Base-by-base conservation (phyloP, 2,888 invertebrate genomes). In the Caenorhabditis wallacei region DNA sequence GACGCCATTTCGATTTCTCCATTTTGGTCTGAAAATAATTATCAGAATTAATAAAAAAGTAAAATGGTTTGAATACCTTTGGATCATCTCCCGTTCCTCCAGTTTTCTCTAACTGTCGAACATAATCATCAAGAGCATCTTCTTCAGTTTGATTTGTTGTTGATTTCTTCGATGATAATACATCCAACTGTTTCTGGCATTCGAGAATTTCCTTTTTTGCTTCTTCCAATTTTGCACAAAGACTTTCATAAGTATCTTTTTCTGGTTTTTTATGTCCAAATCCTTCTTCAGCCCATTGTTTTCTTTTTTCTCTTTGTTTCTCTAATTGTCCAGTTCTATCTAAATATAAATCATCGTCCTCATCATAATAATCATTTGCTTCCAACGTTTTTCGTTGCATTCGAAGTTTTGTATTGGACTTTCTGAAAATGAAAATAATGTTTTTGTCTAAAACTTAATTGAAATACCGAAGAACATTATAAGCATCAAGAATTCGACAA, bases 311-410 rank as follows among this genome's bases (percentile, higher is more conserved):
- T 8, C 98, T 94, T 92, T 97, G 97, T 88, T 94, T 94, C 92
- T 97, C 97, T 24, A 98, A 95, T 74, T 95, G 95, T 1, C 98
- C 98, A 0, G 99, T 99, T 84, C 98, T 94, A 92, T 99, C 99
- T 70, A 97, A 94, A 93, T 96, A 99, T 24, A 95, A 95, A 92
- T 99, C 98, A 82, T 99, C 98, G 90, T 99, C 97, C 0, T 96
- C 96, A 88, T 96, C 96, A 92, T 96, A 97, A 92, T 94, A 97
- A 92, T 97, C 98, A 90, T 97, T 96, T 2, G 89, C 91, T 59
- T 87, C 87, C 40, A 89, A 76, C 7, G 85, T 85, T 51, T 86
- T 84, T 20, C 79, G 72, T 48, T 85, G 75, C 79, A 85, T 78
- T 37, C 85, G 80, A 10, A 80, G 64, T 61, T 80, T 79, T 3